phyloP scores from a whole-genome alignment of 1,140 invertebrate genomes.

The Olivierus martensii region DNA sequence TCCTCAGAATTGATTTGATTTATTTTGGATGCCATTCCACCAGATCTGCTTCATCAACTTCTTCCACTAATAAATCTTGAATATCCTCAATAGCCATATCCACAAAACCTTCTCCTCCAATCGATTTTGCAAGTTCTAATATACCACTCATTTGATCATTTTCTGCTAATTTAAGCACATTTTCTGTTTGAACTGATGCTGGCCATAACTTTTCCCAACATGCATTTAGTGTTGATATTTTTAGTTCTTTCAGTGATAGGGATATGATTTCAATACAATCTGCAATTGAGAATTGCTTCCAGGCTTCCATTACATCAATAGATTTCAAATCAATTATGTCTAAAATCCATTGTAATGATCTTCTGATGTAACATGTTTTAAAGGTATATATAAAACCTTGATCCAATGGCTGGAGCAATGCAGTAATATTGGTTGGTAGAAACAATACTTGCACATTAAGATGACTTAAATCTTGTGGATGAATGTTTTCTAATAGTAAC shows the following conservation, averaged over 20 bases:
- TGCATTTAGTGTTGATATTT: not conserved
- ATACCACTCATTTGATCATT: not conserved
- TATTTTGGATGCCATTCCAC: no score
- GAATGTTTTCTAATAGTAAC: slow-evolving; percentile 22
- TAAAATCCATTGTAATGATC: not conserved
- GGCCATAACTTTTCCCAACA: not conserved
- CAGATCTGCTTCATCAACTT: no score
- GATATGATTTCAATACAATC: not conserved
- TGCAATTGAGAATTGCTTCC: not conserved
- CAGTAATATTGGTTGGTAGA: slow-evolving; percentile 33
- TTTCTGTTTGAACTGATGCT: not conserved
- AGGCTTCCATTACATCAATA: not conserved
- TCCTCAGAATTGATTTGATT: no score
- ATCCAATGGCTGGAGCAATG: slow-evolving; percentile 34
- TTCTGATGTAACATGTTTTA: slow-evolving; percentile 16
- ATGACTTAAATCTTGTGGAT: not conserved
- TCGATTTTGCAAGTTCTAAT: not conserved
- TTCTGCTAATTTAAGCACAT: no score
- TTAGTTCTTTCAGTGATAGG: not conserved
- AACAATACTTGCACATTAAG: slow-evolving; percentile 21
- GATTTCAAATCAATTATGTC: not conserved
- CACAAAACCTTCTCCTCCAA: not conserved
- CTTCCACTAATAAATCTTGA: no score
- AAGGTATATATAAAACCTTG: slow-evolving; percentile 31
- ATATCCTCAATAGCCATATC: no score